phyloP scores from a whole-genome alignment of 2,888 invertebrate species.

The Lampropteryx suffumata region DNA sequence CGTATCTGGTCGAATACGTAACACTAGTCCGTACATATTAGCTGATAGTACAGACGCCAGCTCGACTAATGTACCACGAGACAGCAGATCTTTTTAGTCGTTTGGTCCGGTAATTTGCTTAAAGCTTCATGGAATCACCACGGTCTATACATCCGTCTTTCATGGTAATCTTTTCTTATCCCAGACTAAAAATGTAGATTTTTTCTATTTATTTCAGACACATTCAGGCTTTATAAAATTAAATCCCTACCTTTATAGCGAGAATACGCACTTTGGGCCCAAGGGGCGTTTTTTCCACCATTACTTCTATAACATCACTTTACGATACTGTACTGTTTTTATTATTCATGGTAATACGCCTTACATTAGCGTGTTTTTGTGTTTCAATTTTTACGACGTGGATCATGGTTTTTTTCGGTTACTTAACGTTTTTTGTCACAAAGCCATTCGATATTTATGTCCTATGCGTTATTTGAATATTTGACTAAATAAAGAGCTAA shows the following conservation, averaged over 20 bases:
- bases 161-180: no score
- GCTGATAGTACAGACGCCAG: no score
- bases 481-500: no score
- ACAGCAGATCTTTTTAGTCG: no score
- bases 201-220: constrained; percentile 4
- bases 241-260: constrained; percentile 30
- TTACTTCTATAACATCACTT: constrained; percentile 76
- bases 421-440: constrained; percentile 42
- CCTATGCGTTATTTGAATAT: constrained; percentile 26
- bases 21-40: no score
- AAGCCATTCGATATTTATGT: constrained; percentile 48
- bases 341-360: constrained; percentile 77
- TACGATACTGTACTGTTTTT: constrained; percentile 70
- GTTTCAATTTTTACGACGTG: constrained; percentile 49
- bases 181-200: background rate
- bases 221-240: constrained; percentile 33
- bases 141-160: no score
- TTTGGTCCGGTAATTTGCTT: no score
- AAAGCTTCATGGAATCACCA: no score
- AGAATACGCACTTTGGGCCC: constrained; percentile 47
- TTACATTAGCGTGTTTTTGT: constrained; percentile 69
- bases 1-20: no score
- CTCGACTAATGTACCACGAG: no score
- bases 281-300: constrained; percentile 67
- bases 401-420: constrained; percentile 43